These are phyloP conservation scores for Cotesia typhae DNA, from an alignment of 1,140 invertebrate genomes.

Conservation along the genomic window DNA sequence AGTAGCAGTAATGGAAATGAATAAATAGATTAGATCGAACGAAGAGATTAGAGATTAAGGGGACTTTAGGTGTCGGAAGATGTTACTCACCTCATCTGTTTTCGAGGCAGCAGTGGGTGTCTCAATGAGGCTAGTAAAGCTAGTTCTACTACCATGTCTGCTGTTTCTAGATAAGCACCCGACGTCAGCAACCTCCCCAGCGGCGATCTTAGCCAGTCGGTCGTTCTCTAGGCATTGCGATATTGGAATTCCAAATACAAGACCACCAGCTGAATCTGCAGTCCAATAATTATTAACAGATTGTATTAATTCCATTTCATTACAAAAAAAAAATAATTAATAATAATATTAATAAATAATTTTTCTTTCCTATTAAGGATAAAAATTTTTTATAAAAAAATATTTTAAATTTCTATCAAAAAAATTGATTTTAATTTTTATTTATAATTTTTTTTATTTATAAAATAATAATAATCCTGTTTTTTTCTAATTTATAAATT, in stretches of 20 bases:
- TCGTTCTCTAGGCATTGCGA: slow-evolving; percentile 84
- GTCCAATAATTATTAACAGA: background rate
- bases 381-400: no score
- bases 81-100: slow-evolving; percentile 71
- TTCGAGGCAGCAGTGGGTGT: slow-evolving; percentile 62
- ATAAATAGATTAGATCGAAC: no score
- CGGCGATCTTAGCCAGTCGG: slow-evolving; percentile 60
- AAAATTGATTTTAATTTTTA: no score
- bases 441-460: no score
- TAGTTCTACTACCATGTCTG: slow-evolving; percentile 73
- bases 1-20: no score
- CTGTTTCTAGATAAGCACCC: slow-evolving; percentile 55
- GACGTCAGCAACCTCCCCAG: slow-evolving; percentile 57
- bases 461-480: no score
- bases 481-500: no score
- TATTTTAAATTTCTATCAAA: no score
- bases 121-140: slow-evolving; percentile 75
- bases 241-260: slow-evolving; percentile 86
- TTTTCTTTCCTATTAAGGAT: no score
- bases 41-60: background rate
- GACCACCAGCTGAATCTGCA: slow-evolving; percentile 66
- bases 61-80: background rate
- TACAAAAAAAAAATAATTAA: no score
- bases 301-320: no score
- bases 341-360: no score